Percentiles rank a stretch among this genome's conserved stretches.
These are phyloP conservation scores for Gastrophysa polygoni DNA, from an alignment of 2,888 invertebrate species.

Conservation along the genomic window DNA sequence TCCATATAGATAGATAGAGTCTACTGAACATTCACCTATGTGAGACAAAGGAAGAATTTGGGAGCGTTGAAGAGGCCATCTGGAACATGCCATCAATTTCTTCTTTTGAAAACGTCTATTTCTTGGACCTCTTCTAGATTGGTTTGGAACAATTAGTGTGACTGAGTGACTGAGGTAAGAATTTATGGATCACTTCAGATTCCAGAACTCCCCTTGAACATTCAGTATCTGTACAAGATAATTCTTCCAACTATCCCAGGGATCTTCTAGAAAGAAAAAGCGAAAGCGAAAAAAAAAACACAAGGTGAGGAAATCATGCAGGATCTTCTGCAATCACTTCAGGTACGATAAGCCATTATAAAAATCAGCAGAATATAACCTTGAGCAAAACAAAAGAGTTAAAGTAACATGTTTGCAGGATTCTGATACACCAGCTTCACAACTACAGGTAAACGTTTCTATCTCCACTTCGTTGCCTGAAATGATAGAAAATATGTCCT, in stretches of 20 bases:
- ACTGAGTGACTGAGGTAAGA: neutral
- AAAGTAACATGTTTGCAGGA: neutral
- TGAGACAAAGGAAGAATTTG: conserved; percentile 15
- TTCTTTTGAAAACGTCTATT: neutral
- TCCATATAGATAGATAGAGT: no score
- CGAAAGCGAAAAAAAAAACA: neutral
- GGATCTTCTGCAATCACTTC: neutral
- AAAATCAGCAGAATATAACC: conserved; percentile 5
- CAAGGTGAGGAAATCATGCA: neutral
- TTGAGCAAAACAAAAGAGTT: neutral
- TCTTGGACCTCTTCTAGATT: no score
- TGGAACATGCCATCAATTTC: neutral
- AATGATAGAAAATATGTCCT: no score
- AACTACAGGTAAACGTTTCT: no score
- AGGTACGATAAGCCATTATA: neutral
- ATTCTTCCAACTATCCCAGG: neutral
- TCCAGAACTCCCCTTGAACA: neutral
- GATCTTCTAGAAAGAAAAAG: neutral
- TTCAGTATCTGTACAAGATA: neutral
- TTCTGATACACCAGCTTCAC: neutral
- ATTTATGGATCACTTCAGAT: neutral
- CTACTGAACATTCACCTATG: neutral
- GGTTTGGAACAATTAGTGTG: neutral
- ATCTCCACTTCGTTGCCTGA: no score
- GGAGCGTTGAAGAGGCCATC: conserved; percentile 15